phyloP scores from a whole-genome alignment of 2,113 vertebrate species.

The Leptocoma aspasia region DNA sequence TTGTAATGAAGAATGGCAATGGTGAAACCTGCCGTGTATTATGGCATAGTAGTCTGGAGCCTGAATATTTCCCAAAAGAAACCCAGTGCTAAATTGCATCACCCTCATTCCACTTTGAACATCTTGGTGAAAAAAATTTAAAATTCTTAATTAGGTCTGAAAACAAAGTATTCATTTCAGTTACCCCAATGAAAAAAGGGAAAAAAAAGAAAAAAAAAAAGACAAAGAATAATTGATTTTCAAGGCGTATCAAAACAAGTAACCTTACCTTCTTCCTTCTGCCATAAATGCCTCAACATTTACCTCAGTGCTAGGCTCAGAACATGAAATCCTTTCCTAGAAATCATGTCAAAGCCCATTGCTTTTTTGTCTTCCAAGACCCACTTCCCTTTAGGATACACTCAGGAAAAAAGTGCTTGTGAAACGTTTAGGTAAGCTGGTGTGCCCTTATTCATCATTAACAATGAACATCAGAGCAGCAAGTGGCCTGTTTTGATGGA shows the following conservation, averaged over 20 bases:
- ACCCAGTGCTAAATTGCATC: not conserved
- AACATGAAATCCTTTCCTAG: not conserved
- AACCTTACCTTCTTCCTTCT: not conserved
- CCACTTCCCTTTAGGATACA: not conserved
- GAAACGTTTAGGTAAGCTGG: not conserved
- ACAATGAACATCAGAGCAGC: not conserved
- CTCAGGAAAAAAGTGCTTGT: not conserved
- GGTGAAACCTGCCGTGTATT: not conserved
- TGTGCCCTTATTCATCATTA: not conserved
- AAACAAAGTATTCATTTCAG: not conserved
- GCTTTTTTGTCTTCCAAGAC: not conserved
- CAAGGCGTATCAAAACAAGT: not conserved
- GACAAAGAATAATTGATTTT: rapidly evolving
- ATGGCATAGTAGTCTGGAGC: not conserved
- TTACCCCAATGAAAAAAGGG: not conserved
- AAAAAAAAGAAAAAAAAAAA: not conserved
- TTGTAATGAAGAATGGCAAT: not conserved
- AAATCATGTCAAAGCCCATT: not conserved
- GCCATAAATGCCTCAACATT: not conserved
- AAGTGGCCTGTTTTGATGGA: not conserved
- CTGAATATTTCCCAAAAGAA: not conserved
- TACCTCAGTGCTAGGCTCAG: not conserved
- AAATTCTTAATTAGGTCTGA: not conserved
- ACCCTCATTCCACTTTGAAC: not conserved
- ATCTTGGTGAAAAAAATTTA: not conserved